phyloP scores from a whole-genome alignment of 2,113 vertebrate genomes.

The Psilopogon haemacephalus region DNA sequence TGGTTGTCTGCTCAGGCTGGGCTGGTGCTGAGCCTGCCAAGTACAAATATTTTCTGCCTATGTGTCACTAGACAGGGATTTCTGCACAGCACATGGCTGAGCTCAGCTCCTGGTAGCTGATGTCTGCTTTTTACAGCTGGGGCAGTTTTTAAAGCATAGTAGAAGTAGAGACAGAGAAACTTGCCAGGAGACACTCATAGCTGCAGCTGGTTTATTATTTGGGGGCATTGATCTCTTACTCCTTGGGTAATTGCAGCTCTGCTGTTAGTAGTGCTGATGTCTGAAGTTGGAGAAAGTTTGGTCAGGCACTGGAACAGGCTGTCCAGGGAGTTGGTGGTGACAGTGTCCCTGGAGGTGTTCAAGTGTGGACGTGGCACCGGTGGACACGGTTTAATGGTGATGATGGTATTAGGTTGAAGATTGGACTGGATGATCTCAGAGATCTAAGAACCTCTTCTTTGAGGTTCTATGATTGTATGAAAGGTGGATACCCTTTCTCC shows the following conservation, averaged over 20 bases:
- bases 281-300: background rate
- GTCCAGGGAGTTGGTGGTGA: background rate
- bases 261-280: background rate
- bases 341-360: background rate
- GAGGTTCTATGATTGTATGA: no score
- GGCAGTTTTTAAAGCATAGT: background rate
- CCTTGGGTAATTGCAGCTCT: background rate
- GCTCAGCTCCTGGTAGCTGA: background rate
- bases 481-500: background rate
- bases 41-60: conserved; percentile 11
- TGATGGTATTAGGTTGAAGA: no score
- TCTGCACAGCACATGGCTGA: background rate
- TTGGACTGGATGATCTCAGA: no score
- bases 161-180: background rate
- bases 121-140: background rate
- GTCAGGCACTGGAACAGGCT: background rate
- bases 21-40: conserved; percentile 19
- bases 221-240: background rate
- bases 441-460: no score
- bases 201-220: background rate
- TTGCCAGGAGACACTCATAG: background rate
- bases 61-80: background rate
- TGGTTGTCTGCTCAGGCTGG: background rate
- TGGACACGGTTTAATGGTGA: no score
- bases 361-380: no score